Percentiles rank a stretch among this genome's conserved stretches.
Evolutionary conservation across 1,140 invertebrate species (phyloP).

Genomic region (Batillaria attramentaria): DNA sequence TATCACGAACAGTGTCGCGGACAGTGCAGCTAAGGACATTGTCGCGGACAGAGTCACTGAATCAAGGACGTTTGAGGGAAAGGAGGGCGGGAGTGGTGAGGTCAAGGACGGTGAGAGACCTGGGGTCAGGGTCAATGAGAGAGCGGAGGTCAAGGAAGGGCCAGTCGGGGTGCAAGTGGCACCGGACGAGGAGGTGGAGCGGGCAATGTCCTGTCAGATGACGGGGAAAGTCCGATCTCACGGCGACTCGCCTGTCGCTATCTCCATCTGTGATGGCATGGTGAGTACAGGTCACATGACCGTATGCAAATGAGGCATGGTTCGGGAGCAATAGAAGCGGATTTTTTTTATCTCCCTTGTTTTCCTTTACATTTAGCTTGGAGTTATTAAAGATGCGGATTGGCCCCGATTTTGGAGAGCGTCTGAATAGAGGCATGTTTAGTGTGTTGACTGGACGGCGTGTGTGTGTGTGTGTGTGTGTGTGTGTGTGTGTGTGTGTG

Average conservation of each 20-base stretch:
- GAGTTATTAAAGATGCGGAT: background rate
- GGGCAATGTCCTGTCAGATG: slow-evolving; percentile 38
- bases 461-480: background rate
- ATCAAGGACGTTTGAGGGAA: background rate
- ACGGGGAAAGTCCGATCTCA: slow-evolving; percentile 40
- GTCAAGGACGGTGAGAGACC: background rate
- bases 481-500: slow-evolving; percentile 14
- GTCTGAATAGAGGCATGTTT: background rate
- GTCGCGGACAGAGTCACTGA: background rate
- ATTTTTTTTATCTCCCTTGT: background rate
- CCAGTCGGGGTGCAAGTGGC: background rate
- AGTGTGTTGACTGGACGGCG: background rate
- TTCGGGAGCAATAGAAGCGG: background rate
- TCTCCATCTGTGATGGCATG: slow-evolving; percentile 50
- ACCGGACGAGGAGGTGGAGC: slow-evolving; percentile 25
- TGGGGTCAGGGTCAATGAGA: background rate
- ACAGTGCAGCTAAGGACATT: background rate
- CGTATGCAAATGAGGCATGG: background rate
- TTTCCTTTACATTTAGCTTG: too few relatives aligned
- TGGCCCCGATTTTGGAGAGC: background rate
- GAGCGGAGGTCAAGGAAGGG: slow-evolving; percentile 15
- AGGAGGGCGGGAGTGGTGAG: background rate
- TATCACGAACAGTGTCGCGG: background rate
- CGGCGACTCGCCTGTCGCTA: slow-evolving; percentile 35
- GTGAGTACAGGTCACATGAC: slow-evolving; percentile 49